Conservation (phyloP, 2,797 vertebrate species). For the Schizopygopsis malacanthus region DNA sequence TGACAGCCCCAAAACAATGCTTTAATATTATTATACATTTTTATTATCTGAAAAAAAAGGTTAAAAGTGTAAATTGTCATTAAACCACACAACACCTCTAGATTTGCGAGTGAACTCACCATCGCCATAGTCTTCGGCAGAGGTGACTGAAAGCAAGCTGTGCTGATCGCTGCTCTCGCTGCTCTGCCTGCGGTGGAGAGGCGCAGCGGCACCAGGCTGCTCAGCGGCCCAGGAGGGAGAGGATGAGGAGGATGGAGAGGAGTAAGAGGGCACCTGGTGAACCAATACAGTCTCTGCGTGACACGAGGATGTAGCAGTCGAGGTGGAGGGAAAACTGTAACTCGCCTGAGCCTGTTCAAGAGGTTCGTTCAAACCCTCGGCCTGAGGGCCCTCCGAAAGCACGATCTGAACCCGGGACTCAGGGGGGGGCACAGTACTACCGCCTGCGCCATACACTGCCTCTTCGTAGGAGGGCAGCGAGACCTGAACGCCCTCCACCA, state of each 20-base stretch:
- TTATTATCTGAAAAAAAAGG: too few species aligned
- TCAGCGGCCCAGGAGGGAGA: slow-evolving; percentile 79
- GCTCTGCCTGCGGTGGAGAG: slow-evolving; percentile 85
- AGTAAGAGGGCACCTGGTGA: slow-evolving; percentile 87
- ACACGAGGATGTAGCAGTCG: slow-evolving; percentile 72
- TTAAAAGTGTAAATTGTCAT: neutral
- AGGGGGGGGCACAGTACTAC: slow-evolving; percentile 79
- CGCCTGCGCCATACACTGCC: slow-evolving; percentile 92
- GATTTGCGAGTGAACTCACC: slow-evolving; percentile 76
- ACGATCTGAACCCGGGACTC: slow-evolving; percentile 94
- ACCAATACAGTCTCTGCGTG: slow-evolving; percentile 93
- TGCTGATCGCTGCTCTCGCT: slow-evolving; percentile 95
- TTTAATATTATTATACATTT: too few species aligned
- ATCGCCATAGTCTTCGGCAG: slow-evolving; percentile 91
- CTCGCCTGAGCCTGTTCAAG: slow-evolving; percentile 74
- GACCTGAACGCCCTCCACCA: slow-evolving; percentile 97
- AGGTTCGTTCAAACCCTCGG: slow-evolving; percentile 65
- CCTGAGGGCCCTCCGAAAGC: slow-evolving; percentile 86
- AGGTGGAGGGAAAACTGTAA: slow-evolving; percentile 82
- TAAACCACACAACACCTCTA: neutral
- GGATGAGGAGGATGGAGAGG: slow-evolving; percentile 72
- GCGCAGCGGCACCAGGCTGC: slow-evolving; percentile 79
- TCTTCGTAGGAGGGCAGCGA: slow-evolving; percentile 96
- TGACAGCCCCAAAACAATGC: neutral
- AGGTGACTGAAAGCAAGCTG: slow-evolving; percentile 93